Evolutionary conservation across 2,888 invertebrate species (phyloP), one percentile per base, ranked within the genome.

Genomic region (Andrena praecox): DNA sequence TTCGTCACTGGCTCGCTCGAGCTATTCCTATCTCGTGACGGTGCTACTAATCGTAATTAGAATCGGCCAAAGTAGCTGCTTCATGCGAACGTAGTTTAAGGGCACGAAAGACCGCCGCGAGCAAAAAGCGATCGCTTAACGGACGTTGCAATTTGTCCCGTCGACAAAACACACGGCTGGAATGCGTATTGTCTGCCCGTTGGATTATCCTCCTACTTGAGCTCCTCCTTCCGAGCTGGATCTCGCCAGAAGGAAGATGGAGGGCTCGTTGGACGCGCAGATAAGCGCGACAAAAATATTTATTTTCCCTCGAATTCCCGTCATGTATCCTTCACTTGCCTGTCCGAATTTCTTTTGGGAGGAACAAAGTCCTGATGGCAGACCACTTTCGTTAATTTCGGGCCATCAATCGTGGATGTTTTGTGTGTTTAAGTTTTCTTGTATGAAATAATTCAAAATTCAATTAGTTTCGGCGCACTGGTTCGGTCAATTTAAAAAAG

Each of bases 121-220:
- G 85, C 87, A 89, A 92, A 93, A 93, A 92, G 83, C 88, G 89
- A 91, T 89, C 93, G 91, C 91, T 93, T 92, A 93, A 90, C 91
- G 91, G 91, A 91, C 93, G 87, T 91, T 87, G 93, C 93, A 93
- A 93, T 93, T 93, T 93, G 93, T 93, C 93, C 91, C 88, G 86
- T 87, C 89, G 91, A 89, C 93, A 93, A 92, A 93, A 93, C 92
- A 92, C 88, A 87, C 85, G 79, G 82, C 77, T 83, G 93, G 92
- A 93, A 93, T 93, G 91, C 88, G 91, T 91, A 93, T 93, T 93
- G 92, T 93, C 90, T 89, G 85, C 78, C 87, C 84, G 89, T 85
- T 89, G 90, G 84, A 82, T 87, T 84, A 84, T 88, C 71, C 75
- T 63, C 67, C 75, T 69, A 54, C 64, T 73, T 69, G 62, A 59